These are phyloP conservation scores for Trisateles emortualis DNA, from an alignment of 2,888 invertebrate species.

Conservation along the genomic window DNA sequence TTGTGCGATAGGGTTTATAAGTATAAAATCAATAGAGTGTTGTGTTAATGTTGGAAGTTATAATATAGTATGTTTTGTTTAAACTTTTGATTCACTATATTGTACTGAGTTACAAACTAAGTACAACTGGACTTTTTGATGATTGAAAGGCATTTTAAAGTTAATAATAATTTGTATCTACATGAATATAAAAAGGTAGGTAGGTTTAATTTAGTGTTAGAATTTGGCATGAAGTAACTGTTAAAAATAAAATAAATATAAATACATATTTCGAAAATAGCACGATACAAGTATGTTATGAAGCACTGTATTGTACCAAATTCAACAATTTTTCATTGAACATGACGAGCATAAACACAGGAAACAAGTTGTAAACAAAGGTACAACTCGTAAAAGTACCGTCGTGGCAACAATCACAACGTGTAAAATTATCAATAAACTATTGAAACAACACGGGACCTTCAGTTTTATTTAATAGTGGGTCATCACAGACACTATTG, in stretches of 20 bases:
- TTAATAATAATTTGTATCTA: not conserved
- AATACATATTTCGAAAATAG: constrained; percentile 9
- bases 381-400: constrained; percentile 65
- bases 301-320: constrained; percentile 43
- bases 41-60: not conserved
- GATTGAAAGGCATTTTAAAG: not conserved
- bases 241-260: not conserved
- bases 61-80: too few species aligned
- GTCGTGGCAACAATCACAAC: constrained; percentile 50
- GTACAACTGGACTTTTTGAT: too few species aligned
- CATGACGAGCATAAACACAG: constrained; percentile 74
- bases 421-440: constrained; percentile 54
- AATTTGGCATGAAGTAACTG: not conserved
- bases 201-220: not conserved
- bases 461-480: constrained; percentile 50
- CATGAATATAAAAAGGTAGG: too few species aligned
- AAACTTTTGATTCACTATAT: too few species aligned
- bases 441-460: constrained; percentile 50
- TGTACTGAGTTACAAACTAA: too few species aligned
- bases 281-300: constrained; percentile 22
- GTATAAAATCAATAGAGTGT: constrained; percentile 78
- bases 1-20: constrained; percentile 70
- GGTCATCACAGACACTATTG: constrained; percentile 54
- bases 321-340: constrained; percentile 64
- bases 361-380: constrained; percentile 83